Percentiles rank a stretch among this genome's conserved stretches.
Evolutionary conservation across 2,113 vertebrate species (phyloP).

Genomic region (Epinephelus lanceolatus): DNA sequence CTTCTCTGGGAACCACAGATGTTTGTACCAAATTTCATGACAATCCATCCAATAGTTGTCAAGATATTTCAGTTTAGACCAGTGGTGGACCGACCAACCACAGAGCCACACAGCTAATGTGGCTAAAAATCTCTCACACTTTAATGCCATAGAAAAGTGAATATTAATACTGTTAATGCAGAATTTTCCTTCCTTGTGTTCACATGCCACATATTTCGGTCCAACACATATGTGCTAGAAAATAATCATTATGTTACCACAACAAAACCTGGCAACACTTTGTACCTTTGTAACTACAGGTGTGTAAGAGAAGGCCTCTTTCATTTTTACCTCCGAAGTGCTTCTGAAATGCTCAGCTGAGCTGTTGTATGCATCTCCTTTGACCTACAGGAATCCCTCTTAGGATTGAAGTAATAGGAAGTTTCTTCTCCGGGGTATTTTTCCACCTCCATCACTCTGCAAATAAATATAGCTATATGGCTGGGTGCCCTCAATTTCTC

Average conservation of each 20-base stretch:
- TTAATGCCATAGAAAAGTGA: neutral
- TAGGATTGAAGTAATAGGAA: conserved; percentile 33
- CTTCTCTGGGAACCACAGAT: neutral
- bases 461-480: conserved; percentile 54
- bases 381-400: conserved; percentile 48
- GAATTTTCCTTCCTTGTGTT: neutral
- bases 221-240: neutral
- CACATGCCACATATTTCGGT: neutral
- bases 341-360: neutral
- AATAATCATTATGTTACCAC: neutral
- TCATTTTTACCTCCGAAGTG: neutral
- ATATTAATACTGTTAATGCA: neutral
- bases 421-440: conserved; percentile 39
- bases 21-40: neutral
- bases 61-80: no score
- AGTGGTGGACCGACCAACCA: neutral
- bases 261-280: accelerated
- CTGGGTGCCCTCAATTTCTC: conserved; percentile 51
- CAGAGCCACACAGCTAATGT: neutral
- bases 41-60: neutral
- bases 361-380: conserved; percentile 23
- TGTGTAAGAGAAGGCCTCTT: neutral
- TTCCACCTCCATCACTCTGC: conserved; percentile 31
- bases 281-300: neutral
- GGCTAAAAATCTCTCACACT: neutral